Base-by-base conservation (phyloP, 1,140 invertebrate species). In the Trachymyrmex cornetzi region DNA sequence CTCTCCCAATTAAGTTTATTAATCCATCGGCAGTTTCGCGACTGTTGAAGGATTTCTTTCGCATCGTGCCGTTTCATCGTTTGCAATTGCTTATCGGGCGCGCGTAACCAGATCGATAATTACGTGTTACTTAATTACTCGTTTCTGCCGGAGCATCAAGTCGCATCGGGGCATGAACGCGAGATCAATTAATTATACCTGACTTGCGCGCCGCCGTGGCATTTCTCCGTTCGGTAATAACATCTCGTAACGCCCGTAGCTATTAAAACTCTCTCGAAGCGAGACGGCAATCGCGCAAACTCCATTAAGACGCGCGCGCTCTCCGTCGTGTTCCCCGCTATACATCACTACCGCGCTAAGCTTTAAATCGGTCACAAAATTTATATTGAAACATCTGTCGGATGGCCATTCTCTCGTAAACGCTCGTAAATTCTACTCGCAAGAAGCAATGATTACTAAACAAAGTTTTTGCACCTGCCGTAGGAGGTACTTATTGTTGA, bases 251-350 rank as follows among this genome's bases (percentile, higher is more conserved):
- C 38, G 69, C 80, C 69, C 19, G 77, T 86, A 72, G 85, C 85
- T 71, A 69, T 82, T 84, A 84, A 84, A 84, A 84, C 55, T 74
- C 34, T 77, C 77, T 72, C 67, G 24, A 11, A 80, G 77, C 57
- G 80, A 91, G 77, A 77, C 77, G 69, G 69, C 80, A 84, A 75
- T 84, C 80, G 80, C 80, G 80, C 69, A 84, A 75, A 75, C 80
- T 84, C 80, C 80, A 84, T 84, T 84, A 84, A 69, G 66, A n/a
- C 80, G 69, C 67, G 79, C 66, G 22, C 64, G 16, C 22, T 22
- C 66, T 30, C 34, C 66, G 24, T 14, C 63, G 22, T n/a, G 7
- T 48, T 27, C 24, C 12, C 48, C 14, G 67, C 69, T 34, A 61
- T 75, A 74, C 69, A 34, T 84, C 80, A 75, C 48, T 12, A 30